Evolutionary conservation across 2,888 invertebrate species (phyloP).

Genomic region (Pachliopta kotzebuea): DNA sequence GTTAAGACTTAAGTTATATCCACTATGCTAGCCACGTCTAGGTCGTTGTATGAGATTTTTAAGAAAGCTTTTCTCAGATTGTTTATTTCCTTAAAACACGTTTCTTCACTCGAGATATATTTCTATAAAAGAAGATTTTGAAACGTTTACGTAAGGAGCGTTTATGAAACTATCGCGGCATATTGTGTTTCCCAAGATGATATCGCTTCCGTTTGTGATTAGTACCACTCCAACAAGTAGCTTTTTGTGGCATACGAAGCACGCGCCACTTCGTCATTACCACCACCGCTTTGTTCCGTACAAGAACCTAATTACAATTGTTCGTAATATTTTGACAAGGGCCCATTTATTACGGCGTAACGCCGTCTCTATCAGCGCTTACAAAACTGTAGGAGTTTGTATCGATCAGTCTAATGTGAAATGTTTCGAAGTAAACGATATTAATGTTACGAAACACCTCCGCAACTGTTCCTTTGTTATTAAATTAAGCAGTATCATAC

Average conservation of each 20-base stretch:
- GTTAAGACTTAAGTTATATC: too few relatives aligned
- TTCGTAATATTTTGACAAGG: slow-evolving; percentile 75
- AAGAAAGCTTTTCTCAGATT: too few relatives aligned
- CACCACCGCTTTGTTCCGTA: slow-evolving; percentile 63
- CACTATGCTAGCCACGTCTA: too few relatives aligned
- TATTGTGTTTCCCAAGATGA: not conserved
- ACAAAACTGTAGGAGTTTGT: slow-evolving; percentile 35
- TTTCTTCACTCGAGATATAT: too few relatives aligned
- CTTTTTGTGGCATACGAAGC: slow-evolving; percentile 66
- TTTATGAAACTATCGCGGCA: too few relatives aligned
- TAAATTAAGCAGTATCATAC: not conserved
- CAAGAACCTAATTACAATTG: slow-evolving; percentile 76
- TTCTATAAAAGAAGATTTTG: too few relatives aligned
- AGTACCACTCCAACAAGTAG: slow-evolving; percentile 58
- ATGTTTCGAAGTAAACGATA: slow-evolving; percentile 15
- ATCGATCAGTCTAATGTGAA: slow-evolving; percentile 14
- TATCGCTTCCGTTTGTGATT: slow-evolving; percentile 38
- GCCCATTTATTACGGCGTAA: slow-evolving; percentile 70
- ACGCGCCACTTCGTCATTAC: slow-evolving; percentile 65
- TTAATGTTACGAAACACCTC: slow-evolving; percentile 8
- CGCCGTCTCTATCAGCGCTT: slow-evolving; percentile 50
- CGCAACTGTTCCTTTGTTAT: slow-evolving; percentile 20
- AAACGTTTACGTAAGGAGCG: too few relatives aligned
- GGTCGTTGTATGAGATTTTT: too few relatives aligned
- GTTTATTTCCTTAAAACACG: too few relatives aligned